These are phyloP conservation scores for Lipophrys pholis DNA, from an alignment of 2,113 vertebrate genomes.

Conservation along the genomic window DNA sequence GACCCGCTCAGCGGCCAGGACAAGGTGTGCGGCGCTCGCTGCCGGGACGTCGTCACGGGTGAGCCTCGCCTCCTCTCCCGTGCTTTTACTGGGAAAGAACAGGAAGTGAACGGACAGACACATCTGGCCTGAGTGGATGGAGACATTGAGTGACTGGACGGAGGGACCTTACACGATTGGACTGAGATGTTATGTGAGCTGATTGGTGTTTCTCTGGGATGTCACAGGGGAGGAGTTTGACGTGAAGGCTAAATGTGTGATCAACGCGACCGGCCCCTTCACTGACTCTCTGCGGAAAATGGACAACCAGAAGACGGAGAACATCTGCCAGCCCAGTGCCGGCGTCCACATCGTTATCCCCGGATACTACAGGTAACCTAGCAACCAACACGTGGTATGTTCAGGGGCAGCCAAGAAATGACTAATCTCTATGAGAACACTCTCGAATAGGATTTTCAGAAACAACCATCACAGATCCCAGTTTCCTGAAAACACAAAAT, in stretches of 20 bases:
- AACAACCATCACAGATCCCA: too few species aligned
- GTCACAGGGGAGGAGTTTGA: constrained; percentile 92
- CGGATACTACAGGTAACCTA: constrained; percentile 93
- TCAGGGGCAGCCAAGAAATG: too few species aligned
- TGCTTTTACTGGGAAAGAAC: too few species aligned
- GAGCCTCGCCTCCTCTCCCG: constrained; percentile 6
- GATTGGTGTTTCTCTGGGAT: too few species aligned
- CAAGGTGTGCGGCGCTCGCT: constrained; percentile 88
- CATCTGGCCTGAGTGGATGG: too few species aligned
- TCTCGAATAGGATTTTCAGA: too few species aligned
- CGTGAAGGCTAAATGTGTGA: constrained; percentile 95
- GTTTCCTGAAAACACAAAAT: too few species aligned
- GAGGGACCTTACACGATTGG: too few species aligned
- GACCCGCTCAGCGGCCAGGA: constrained; percentile 81
- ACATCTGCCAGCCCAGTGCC: constrained; percentile 96
- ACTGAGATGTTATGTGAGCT: too few species aligned
- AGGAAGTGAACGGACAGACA: too few species aligned
- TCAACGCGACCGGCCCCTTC: constrained; percentile 98
- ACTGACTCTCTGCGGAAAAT: constrained; percentile 95
- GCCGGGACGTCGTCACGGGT: constrained; percentile 92
- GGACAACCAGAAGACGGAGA: constrained; percentile 86
- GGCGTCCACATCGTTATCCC: constrained; percentile 99
- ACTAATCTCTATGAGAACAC: too few species aligned
- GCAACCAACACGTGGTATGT: neutral
- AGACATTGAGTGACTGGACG: too few species aligned